Evolutionary conservation across 2,888 invertebrate species (phyloP).

Genomic region (Cremastinae sp.): DNA sequence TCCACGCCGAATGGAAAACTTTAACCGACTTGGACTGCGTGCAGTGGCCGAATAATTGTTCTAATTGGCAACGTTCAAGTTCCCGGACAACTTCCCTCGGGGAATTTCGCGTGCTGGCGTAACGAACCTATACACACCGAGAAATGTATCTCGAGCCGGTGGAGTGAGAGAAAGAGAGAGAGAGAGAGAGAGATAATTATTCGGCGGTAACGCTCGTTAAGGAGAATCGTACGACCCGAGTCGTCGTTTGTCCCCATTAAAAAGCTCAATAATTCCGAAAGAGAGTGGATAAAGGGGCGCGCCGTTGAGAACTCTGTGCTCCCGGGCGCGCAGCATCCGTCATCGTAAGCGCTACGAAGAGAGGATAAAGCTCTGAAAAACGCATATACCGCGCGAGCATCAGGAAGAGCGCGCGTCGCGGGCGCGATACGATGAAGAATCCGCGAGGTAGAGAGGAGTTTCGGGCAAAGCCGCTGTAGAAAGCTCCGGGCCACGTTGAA

Average conservation of each 20-base stretch:
- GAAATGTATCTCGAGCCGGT: conserved; percentile 17
- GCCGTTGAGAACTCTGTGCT: neutral
- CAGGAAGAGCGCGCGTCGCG: neutral
- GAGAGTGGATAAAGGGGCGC: neutral
- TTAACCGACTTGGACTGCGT: conserved; percentile 18
- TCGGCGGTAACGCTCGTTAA: conserved; percentile 69
- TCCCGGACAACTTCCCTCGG: conserved; percentile 11
- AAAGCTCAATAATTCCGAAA: neutral
- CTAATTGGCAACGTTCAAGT: conserved; percentile 52
- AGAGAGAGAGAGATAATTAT: conserved; percentile 68
- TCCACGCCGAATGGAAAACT: conserved; percentile 4
- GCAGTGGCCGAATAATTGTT: conserved; percentile 54
- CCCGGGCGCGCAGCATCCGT: neutral
- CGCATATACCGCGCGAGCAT: conserved; percentile 8
- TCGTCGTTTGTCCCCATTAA: neutral
- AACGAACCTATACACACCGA: conserved; percentile 10
- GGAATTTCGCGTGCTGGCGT: neutral
- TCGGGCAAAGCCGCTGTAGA: conserved; percentile 29
- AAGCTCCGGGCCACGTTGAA: conserved; percentile 36
- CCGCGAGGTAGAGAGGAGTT: conserved; percentile 31
- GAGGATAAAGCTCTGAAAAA: conserved; percentile 3
- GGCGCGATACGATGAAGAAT: conserved; percentile 34
- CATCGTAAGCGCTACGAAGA: neutral
- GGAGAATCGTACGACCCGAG: conserved; percentile 66
- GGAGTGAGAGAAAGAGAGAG: conserved; percentile 22